phyloP scores from a whole-genome alignment of 1,140 invertebrate genomes.

The Drosophila seguyi region DNA sequence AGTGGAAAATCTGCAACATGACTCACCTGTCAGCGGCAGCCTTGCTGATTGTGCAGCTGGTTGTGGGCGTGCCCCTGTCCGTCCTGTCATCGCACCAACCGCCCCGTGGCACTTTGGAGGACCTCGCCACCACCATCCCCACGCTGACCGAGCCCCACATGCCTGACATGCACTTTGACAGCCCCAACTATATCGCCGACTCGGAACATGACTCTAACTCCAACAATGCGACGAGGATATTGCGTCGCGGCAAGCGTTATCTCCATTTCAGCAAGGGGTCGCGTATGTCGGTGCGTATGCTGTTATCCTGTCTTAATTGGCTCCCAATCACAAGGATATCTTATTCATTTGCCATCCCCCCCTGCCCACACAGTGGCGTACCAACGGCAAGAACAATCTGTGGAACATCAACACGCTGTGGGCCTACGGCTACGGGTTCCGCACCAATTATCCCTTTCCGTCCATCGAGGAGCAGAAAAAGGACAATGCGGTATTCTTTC shows the following conservation, averaged over 20 bases:
- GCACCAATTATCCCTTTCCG: slow-evolving; percentile 86
- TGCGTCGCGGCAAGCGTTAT: slow-evolving; percentile 71
- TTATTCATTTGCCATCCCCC: neutral
- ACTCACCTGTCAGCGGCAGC: slow-evolving; percentile 25
- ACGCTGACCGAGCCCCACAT: slow-evolving; percentile 12
- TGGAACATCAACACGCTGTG: slow-evolving; percentile 86
- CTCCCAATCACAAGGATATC: slow-evolving; percentile 18
- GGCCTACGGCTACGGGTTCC: slow-evolving; percentile 86
- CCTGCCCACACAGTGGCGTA: slow-evolving; percentile 83
- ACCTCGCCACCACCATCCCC: slow-evolving; percentile 1
- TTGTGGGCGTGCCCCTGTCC: slow-evolving; percentile 16
- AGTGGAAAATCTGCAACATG: slow-evolving; percentile 33
- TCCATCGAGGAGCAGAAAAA: slow-evolving; percentile 74
- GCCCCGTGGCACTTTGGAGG: slow-evolving; percentile 46
- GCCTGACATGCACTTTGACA: slow-evolving; percentile 65
- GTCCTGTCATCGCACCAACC: slow-evolving; percentile 13
- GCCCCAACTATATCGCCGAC: slow-evolving; percentile 6
- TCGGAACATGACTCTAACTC: slow-evolving; percentile 5
- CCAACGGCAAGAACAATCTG: slow-evolving; percentile 86
- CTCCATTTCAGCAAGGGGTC: slow-evolving; percentile 67
- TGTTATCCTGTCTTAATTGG: slow-evolving; percentile 29
- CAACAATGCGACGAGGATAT: slow-evolving; percentile 58
- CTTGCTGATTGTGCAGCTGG: slow-evolving; percentile 33
- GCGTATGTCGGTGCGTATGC: slow-evolving; percentile 71
- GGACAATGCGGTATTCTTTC: slow-evolving; percentile 56